These are phyloP conservation scores for Actenoides hombroni DNA, from an alignment of 2,113 vertebrate genomes.

Conservation along the genomic window DNA sequence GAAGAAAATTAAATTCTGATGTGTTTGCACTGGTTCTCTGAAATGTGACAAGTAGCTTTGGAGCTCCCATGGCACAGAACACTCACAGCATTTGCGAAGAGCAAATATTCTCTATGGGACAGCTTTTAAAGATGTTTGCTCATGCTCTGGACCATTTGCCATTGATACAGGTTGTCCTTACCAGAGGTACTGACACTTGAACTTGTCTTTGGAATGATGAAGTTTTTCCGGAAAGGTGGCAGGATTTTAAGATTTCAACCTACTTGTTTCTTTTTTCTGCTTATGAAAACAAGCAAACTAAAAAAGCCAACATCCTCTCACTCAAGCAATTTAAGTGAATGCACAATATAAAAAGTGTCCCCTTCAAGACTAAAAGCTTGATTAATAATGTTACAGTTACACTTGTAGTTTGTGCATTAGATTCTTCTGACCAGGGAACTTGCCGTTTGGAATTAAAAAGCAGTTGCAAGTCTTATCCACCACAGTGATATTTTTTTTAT, in stretches of 20 bases:
- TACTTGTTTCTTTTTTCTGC: neutral
- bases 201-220: neutral
- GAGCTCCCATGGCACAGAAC: rapidly evolving
- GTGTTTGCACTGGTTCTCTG: neutral
- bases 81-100: neutral
- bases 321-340: neutral
- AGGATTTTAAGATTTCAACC: neutral
- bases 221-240: neutral
- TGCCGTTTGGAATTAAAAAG: neutral
- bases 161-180: neutral
- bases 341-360: neutral
- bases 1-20: conserved; percentile 11
- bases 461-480: neutral
- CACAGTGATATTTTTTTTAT: neutral
- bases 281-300: neutral
- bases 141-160: neutral
- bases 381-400: neutral
- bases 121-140: neutral
- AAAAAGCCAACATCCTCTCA: neutral
- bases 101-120: neutral
- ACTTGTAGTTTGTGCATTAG: neutral
- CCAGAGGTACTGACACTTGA: neutral
- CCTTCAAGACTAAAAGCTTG: neutral
- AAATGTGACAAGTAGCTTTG: neutral
- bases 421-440: neutral